Percentiles rank a stretch among this genome's conserved stretches.
Conservation (phyloP, 2,113 vertebrate species). For the Shinisaurus crocodilurus region DNA sequence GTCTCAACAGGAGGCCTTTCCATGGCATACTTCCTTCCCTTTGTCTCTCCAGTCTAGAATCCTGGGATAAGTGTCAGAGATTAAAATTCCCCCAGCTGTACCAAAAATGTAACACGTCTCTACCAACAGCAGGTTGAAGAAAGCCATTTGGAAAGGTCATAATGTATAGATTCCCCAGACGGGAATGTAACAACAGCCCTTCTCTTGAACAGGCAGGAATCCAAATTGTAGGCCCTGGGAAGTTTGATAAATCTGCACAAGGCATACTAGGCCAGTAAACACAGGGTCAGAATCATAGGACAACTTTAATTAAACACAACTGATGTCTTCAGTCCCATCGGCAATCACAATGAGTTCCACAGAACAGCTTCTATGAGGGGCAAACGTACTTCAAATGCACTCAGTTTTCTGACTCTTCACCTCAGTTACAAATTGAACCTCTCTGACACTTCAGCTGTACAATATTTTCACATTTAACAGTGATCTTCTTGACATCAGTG, state of each 20-base stretch:
- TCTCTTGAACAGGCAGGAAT: background rate
- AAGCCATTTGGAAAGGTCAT: background rate
- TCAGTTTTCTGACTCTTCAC: conserved; percentile 53
- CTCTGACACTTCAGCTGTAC: conserved; percentile 57
- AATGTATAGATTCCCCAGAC: background rate
- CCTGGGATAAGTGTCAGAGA: background rate
- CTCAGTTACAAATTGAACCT: conserved; percentile 55
- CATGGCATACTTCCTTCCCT: too few relatives aligned
- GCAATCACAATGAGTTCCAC: conserved; percentile 47
- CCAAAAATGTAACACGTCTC: background rate
- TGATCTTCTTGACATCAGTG: conserved; percentile 48
- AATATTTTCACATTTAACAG: conserved; percentile 49
- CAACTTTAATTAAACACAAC: conserved; percentile 46
- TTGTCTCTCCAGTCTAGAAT: too few relatives aligned
- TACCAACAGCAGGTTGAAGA: background rate
- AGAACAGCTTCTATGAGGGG: conserved; percentile 1
- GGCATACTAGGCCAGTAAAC: background rate
- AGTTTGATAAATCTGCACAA: background rate
- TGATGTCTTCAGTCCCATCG: conserved; percentile 30
- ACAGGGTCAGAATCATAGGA: background rate
- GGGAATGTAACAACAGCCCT: background rate
- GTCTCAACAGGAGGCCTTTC: too few relatives aligned
- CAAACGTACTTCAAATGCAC: conserved; percentile 50
- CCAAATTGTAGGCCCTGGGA: background rate
- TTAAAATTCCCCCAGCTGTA: background rate